These are phyloP conservation scores for Lepus timidus DNA, from an alignment of 2,113 vertebrate genomes.

Conservation along the genomic window DNA sequence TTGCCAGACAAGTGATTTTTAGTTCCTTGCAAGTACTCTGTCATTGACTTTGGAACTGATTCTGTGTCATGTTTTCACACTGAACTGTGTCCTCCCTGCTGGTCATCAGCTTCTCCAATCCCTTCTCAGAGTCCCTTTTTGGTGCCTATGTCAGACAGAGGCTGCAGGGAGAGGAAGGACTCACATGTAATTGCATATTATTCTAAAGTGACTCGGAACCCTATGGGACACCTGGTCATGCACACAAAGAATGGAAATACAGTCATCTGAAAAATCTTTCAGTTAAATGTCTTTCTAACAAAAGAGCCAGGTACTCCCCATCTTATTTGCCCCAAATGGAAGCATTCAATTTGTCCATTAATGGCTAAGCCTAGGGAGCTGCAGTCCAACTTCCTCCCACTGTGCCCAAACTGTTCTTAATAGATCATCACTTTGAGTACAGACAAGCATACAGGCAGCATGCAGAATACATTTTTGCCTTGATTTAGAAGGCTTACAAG, in stretches of 20 bases:
- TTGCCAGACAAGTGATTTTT: not conserved
- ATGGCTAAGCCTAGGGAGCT: conserved; percentile 53
- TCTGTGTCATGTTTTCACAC: not conserved
- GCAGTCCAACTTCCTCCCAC: conserved; percentile 48
- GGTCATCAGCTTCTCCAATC: conserved; percentile 31
- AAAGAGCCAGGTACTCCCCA: conserved; percentile 39
- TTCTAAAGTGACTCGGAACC: conserved; percentile 38
- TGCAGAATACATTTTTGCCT: conserved; percentile 67
- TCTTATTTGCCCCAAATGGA: conserved; percentile 50
- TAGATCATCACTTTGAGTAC: conserved; percentile 64
- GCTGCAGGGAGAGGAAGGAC: not conserved
- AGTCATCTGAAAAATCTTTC: conserved; percentile 29
- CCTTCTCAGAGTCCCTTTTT: not conserved
- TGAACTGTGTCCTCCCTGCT: not conserved
- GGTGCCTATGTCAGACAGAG: conserved; percentile 12
- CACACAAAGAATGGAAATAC: conserved; percentile 55
- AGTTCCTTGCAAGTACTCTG: not conserved
- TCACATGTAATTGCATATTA: conserved; percentile 24
- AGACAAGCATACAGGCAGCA: conserved; percentile 57
- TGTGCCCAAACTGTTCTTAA: conserved; percentile 71
- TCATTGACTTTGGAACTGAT: not conserved
- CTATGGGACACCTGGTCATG: conserved; percentile 15
- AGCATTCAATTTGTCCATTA: conserved; percentile 68
- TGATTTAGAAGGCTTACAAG: conserved; percentile 70
- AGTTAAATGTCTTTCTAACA: conserved; percentile 69